Percentiles rank a stretch among this genome's conserved stretches.
These are phyloP conservation scores for Kradibia gibbosae DNA, from an alignment of 1,140 invertebrate species.

Conservation along the genomic window DNA sequence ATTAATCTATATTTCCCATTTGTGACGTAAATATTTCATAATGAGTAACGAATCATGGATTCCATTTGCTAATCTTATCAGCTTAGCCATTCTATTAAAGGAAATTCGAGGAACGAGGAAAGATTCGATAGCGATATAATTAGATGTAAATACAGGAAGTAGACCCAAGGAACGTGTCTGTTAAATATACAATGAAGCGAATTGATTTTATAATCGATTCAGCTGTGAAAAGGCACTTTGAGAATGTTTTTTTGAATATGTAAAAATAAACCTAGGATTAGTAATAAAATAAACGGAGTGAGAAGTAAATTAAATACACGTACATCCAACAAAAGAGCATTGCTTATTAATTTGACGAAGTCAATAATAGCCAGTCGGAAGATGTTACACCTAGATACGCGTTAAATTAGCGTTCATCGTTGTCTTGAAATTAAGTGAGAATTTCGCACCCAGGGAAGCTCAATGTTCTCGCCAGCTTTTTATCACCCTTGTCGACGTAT, in stretches of 20 bases:
- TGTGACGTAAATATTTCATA: not conserved
- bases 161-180: not conserved
- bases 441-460: not conserved
- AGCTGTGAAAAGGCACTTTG: not conserved
- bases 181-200: not conserved
- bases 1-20: too few relatives aligned
- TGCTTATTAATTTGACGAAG: not conserved
- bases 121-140: not conserved
- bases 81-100: not conserved
- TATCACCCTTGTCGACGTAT: not conserved
- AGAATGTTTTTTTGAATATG: too few relatives aligned
- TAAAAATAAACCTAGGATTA: too few relatives aligned
- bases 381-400: not conserved
- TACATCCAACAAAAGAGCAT: too few relatives aligned
- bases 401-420: constrained; percentile 1
- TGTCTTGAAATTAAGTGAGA: too few relatives aligned
- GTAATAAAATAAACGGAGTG: not conserved
- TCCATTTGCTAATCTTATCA: not conserved
- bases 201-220: not conserved
- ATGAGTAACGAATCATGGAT: not conserved
- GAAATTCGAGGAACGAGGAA: not conserved
- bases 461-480: not conserved
- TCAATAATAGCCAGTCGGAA: not conserved
- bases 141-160: not conserved
- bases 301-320: too few relatives aligned